Evolutionary conservation across 2,797 vertebrate genomes (phyloP).

Genomic region (Rhinogobio ventralis): DNA sequence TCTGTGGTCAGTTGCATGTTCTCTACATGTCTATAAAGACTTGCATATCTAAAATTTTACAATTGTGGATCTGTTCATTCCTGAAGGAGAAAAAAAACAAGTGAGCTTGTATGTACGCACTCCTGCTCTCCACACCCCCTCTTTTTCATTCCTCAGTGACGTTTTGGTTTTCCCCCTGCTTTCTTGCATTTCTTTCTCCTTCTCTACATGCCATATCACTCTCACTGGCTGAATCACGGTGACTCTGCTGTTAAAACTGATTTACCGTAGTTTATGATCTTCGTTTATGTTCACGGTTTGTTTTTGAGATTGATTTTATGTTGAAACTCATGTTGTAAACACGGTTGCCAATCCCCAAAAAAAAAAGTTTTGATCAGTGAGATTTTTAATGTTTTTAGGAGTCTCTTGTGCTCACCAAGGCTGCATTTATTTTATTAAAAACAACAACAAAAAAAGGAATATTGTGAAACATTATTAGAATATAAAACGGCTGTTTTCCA

Average conservation of each 20-base stretch:
- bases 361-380: too few species aligned
- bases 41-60: background rate
- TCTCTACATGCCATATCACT: conserved; percentile 60
- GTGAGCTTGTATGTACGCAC: conserved; percentile 3
- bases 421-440: too few species aligned
- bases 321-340: too few species aligned
- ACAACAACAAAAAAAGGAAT: too few species aligned
- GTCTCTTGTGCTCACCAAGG: too few species aligned
- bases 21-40: background rate
- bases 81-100: background rate
- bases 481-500: too few species aligned
- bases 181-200: background rate
- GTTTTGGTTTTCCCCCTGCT: conserved; percentile 56
- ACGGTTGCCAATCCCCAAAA: too few species aligned
- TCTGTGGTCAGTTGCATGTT: too few species aligned
- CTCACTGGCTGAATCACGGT: conserved; percentile 54
- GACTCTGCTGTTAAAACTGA: conserved; percentile 60
- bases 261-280: conserved; percentile 21
- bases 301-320: background rate
- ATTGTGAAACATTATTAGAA: too few species aligned
- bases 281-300: conserved; percentile 9
- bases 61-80: background rate
- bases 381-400: too few species aligned
- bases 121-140: conserved; percentile 20
- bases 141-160: conserved; percentile 54